Evolutionary conservation across 1,140 invertebrate genomes (phyloP).

Genomic region (Platorchestia sp.): DNA sequence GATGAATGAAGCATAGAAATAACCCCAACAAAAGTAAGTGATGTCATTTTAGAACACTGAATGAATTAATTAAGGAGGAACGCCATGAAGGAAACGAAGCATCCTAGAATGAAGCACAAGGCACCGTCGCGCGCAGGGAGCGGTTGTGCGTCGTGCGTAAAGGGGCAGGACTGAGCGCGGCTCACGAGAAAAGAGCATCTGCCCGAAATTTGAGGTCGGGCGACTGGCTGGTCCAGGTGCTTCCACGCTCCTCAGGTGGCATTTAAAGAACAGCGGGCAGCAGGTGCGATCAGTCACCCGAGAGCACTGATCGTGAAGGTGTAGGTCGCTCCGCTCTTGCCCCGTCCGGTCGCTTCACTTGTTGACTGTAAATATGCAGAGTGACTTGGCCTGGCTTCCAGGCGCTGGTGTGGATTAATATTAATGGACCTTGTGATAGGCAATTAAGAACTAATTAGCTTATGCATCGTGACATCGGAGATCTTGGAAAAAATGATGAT

Average conservation of each 20-base stretch:
- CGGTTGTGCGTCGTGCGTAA: not conserved
- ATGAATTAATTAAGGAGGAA: no score
- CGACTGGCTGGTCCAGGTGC: not conserved
- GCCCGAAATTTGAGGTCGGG: not conserved
- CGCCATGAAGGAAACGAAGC: no score
- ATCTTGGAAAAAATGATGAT: not conserved
- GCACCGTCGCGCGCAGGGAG: not conserved
- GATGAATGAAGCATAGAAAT: no score
- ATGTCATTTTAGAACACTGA: no score
- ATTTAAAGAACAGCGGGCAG: not conserved
- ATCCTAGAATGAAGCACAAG: no score
- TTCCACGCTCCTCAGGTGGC: constrained; percentile 32
- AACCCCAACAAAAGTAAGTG: no score
- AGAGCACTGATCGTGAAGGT: not conserved
- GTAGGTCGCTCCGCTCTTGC: not conserved
- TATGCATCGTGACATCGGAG: constrained; percentile 12
- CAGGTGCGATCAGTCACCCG: constrained; percentile 34
- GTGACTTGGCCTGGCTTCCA: not conserved
- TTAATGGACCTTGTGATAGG: not conserved
- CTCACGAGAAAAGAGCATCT: not conserved
- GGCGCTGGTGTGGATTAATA: not conserved
- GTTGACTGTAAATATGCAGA: constrained; percentile 3
- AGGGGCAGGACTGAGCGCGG: not conserved
- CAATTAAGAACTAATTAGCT: constrained; percentile 20
- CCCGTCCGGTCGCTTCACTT: not conserved